phyloP scores from a whole-genome alignment of 2,113 vertebrate genomes.

The Erpornis zantholeuca region DNA sequence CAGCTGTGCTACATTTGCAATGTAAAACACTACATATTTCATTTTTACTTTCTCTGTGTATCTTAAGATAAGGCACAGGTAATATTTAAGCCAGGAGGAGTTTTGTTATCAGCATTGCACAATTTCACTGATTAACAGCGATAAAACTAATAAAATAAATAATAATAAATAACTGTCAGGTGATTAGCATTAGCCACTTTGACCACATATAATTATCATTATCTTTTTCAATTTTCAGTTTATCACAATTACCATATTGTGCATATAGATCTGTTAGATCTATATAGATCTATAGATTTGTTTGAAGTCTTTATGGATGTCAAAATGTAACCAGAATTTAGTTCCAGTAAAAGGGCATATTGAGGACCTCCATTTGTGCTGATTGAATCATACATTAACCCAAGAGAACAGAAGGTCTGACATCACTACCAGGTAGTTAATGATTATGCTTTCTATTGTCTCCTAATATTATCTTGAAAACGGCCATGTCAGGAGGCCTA shows the following conservation, averaged over 20 bases:
- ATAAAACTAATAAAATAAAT: background rate
- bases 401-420: slow-evolving; percentile 24
- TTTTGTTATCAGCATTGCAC: background rate
- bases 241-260: background rate
- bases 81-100: background rate
- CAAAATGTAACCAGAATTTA: slow-evolving; percentile 8
- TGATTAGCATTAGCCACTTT: background rate
- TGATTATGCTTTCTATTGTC: background rate
- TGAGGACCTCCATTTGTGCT: slow-evolving; percentile 29
- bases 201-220: background rate
- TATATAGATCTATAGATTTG: background rate
- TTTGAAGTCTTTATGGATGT: background rate
- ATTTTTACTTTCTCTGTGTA: background rate
- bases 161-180: background rate
- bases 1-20: background rate
- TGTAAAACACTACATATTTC: background rate
- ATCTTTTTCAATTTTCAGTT: background rate
- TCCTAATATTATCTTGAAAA: slow-evolving; percentile 28
- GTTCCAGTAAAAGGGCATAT: background rate
- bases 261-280: too few relatives aligned
- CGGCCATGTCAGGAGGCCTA: background rate
- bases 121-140: background rate
- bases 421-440: slow-evolving; percentile 26
- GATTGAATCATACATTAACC: slow-evolving; percentile 40
- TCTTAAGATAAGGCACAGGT: background rate